These are phyloP conservation scores for Istiophorus platypterus DNA, from an alignment of 2,113 vertebrate species.

Conservation along the genomic window DNA sequence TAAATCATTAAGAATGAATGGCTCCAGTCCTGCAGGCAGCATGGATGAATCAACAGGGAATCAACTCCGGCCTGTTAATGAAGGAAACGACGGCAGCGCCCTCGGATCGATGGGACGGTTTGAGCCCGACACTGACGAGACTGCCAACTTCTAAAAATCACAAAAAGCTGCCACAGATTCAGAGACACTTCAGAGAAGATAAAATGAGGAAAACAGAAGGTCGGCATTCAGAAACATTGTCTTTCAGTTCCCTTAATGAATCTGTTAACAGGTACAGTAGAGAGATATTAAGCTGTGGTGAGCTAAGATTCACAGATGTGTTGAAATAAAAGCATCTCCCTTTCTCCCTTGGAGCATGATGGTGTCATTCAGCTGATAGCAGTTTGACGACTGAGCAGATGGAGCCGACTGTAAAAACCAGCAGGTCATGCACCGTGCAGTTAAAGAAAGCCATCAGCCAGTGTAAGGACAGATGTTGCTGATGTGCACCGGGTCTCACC, in stretches of 20 bases:
- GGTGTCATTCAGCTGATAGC: slow-evolving; percentile 7
- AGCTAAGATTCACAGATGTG: neutral
- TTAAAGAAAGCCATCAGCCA: neutral
- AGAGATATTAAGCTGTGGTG: neutral
- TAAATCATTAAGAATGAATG: slow-evolving; percentile 7
- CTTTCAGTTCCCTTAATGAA: too few species aligned
- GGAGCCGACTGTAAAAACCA: slow-evolving; percentile 3
- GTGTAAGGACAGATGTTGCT: slow-evolving; percentile 7
- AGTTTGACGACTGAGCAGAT: slow-evolving; percentile 6
- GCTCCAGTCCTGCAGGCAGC: slow-evolving; percentile 23
- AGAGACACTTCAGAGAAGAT: too few species aligned
- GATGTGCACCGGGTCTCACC: neutral
- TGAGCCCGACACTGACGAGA: neutral
- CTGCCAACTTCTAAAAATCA: too few species aligned
- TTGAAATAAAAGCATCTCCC: too few species aligned
- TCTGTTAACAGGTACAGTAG: neutral
- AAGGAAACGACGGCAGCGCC: slow-evolving; percentile 20
- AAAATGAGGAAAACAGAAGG: neutral
- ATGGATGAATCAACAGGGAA: slow-evolving; percentile 14
- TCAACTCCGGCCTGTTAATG: slow-evolving; percentile 1
- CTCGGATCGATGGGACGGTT: neutral
- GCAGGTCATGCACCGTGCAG: neutral
- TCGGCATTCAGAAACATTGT: neutral
- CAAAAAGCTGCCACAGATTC: neutral
- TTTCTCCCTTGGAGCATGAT: neutral